A percentile compares a stretch with the other conserved stretches of the same genome.
Conservation (phyloP, 2,113 vertebrate species). For the Ptilorrhoa leucosticta region DNA sequence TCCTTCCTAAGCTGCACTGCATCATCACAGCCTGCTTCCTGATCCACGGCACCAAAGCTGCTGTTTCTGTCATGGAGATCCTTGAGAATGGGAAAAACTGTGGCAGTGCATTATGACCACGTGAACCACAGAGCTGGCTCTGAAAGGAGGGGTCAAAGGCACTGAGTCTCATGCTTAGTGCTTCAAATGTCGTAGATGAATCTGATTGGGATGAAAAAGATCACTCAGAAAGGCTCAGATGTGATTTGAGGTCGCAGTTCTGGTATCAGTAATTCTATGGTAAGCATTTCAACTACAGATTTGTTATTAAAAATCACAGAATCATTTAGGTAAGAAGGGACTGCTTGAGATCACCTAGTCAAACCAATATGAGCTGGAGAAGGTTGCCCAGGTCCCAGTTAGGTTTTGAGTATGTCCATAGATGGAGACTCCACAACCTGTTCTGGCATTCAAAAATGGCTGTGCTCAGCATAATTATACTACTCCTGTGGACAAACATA, state of each 20-base stretch:
- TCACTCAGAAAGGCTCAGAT: neutral
- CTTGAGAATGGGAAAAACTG: neutral
- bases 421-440: neutral
- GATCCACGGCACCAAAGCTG: neutral
- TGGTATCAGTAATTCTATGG: neutral
- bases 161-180: neutral
- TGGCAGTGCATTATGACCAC: neutral
- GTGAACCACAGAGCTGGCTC: neutral
- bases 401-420: neutral
- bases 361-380: neutral
- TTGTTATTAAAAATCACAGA: neutral
- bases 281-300: neutral
- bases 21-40: neutral
- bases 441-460: neutral
- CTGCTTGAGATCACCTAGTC: neutral
- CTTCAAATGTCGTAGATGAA: neutral
- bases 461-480: neutral
- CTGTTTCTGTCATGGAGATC: accelerated
- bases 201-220: neutral
- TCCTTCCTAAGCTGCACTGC: neutral
- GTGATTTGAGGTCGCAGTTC: neutral
- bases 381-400: neutral
- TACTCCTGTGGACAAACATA: neutral
- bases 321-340: neutral
- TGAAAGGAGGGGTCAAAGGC: neutral